Evolutionary conservation across 2,888 invertebrate species (phyloP).

Genomic region (Xanthia icteritia): DNA sequence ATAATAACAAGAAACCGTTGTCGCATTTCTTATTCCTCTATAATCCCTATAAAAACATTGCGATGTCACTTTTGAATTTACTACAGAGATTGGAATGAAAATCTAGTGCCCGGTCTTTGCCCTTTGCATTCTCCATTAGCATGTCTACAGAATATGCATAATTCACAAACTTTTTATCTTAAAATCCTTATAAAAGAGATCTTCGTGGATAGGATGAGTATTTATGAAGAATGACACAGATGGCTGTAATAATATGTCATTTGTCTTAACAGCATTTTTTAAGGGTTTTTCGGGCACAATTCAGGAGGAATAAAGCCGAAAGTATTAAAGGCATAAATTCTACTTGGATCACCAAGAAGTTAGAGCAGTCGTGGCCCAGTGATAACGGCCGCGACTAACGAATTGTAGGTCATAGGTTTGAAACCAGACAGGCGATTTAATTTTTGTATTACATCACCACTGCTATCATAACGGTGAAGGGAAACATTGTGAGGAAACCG

Average conservation of each 20-base stretch:
- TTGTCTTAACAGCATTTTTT: not conserved
- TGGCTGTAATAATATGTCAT: slow-evolving; percentile 12
- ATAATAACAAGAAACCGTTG: not conserved
- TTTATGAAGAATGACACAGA: slow-evolving; percentile 22
- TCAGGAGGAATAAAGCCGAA: not conserved
- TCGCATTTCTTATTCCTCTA: not conserved
- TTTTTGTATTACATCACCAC: no score
- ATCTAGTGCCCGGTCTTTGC: not conserved
- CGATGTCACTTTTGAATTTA: not conserved
- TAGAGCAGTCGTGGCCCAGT: no score
- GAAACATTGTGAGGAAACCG: no score
- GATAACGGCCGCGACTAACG: no score
- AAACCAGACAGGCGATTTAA: no score
- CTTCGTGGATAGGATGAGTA: slow-evolving; percentile 16
- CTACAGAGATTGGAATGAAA: slow-evolving; percentile 1
- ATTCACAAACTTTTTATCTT: slow-evolving; percentile 1
- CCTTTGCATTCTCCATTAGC: not conserved
- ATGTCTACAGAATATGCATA: slow-evolving; percentile 20
- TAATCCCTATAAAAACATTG: not conserved
- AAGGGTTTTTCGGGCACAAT: not conserved
- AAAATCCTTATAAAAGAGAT: slow-evolving; percentile 9
- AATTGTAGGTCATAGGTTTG: no score
- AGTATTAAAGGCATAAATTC: not conserved
- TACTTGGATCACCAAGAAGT: not conserved
- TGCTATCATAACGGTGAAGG: no score